These are phyloP conservation scores for Laspeyria flexula DNA, from an alignment of 2,888 invertebrate genomes.

Conservation along the genomic window DNA sequence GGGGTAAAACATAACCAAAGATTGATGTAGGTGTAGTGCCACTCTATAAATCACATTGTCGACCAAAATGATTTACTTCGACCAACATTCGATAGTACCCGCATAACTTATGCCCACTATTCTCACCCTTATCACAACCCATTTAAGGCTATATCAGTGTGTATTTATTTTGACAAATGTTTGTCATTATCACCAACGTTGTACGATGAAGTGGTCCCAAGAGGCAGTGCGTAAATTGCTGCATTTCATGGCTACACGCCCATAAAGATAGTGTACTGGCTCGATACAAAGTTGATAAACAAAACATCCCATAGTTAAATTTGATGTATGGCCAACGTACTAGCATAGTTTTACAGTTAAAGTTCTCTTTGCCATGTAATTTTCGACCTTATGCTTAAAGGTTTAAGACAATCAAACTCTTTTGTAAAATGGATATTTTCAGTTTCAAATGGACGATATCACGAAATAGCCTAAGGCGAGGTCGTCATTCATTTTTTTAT, in stretches of 20 bases:
- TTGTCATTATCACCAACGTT: constrained; percentile 24
- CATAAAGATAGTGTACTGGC: constrained; percentile 57
- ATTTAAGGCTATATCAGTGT: constrained; percentile 29
- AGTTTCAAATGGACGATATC: constrained; percentile 28
- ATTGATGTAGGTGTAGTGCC: constrained; percentile 31
- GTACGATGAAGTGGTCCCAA: constrained; percentile 48
- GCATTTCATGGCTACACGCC: constrained; percentile 48
- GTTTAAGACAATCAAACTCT: constrained; percentile 8
- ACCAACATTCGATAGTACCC: constrained; percentile 21
- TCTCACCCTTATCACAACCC: constrained; percentile 20
- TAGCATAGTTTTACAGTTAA: constrained; percentile 22
- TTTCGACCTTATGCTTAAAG: constrained; percentile 20
- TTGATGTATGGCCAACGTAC: constrained; percentile 51
- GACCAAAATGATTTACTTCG: constrained; percentile 39
- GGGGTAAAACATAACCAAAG: constrained; percentile 28
- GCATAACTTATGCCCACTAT: constrained; percentile 13
- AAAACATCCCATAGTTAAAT: constrained; percentile 56
- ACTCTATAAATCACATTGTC: constrained; percentile 42
- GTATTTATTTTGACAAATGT: constrained; percentile 34
- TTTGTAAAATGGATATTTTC: constrained; percentile 10
- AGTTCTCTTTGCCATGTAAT: constrained; percentile 6
- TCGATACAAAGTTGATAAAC: constrained; percentile 62
- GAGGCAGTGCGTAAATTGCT: constrained; percentile 54
- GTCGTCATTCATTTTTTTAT: constrained; percentile 52
- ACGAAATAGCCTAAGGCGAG: constrained; percentile 47